Percentiles rank a stretch among this genome's conserved stretches.
These are phyloP conservation scores for Pteromalus puparum DNA, from an alignment of 1,140 invertebrate species.

Conservation along the genomic window DNA sequence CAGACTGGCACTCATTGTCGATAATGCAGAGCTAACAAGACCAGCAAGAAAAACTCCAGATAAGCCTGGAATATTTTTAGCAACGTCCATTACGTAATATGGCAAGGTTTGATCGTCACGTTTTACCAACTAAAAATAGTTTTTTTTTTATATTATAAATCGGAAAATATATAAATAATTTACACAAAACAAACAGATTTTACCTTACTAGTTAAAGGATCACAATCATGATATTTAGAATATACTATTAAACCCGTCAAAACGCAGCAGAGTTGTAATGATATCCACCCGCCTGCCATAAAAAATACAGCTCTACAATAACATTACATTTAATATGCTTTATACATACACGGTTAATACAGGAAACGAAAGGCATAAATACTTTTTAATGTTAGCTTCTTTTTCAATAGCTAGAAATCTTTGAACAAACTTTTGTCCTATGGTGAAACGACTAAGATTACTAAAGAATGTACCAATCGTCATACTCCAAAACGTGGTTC, in stretches of 20 bases:
- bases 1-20: constrained; percentile 70
- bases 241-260: constrained; percentile 78
- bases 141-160: not conserved
- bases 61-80: constrained; percentile 77
- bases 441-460: constrained; percentile 78
- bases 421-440: constrained; percentile 82
- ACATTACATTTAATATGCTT: constrained; percentile 6
- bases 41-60: constrained; percentile 84
- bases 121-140: constrained; percentile 53
- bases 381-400: constrained; percentile 41
- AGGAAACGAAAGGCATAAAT: not conserved
- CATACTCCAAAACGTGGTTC: constrained; percentile 79
- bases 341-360: not conserved
- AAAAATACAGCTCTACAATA: constrained; percentile 63
- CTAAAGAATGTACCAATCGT: constrained; percentile 77
- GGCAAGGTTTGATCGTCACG: constrained; percentile 77
- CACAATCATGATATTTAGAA: constrained; percentile 79
- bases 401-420: constrained; percentile 73
- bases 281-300: constrained; percentile 70
- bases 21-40: constrained; percentile 83
- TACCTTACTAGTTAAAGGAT: constrained; percentile 74
- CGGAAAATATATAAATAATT: not conserved
- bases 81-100: constrained; percentile 78
- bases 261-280: constrained; percentile 64
- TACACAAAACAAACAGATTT: constrained; percentile 18